Evolutionary conservation across 2,888 invertebrate species (phyloP).

Genomic region (Pseudococcus viburni): DNA sequence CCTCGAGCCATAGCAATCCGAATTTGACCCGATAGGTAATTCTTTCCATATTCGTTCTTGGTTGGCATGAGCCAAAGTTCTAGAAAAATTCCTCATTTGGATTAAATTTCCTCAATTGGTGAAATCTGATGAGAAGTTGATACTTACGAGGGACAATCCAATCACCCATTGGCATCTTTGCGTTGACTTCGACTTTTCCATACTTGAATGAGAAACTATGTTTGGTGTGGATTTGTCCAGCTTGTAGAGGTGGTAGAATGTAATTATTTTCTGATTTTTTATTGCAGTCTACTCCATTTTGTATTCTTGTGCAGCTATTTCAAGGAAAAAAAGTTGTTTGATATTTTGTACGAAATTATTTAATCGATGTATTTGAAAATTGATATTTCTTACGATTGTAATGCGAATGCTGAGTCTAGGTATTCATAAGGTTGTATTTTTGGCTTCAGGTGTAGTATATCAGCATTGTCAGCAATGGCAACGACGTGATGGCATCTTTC

Average conservation of each 20-base stretch:
- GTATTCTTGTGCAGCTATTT: slow-evolving; percentile 64
- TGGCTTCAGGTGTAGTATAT: slow-evolving; percentile 66
- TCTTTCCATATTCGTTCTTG: slow-evolving; percentile 69
- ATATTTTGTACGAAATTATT: not conserved
- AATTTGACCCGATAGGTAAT: slow-evolving; percentile 73
- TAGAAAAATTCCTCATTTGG: slow-evolving; percentile 68
- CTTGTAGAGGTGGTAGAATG: slow-evolving; percentile 80
- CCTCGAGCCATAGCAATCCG: slow-evolving; percentile 73
- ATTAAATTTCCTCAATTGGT: not conserved
- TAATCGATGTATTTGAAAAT: not conserved
- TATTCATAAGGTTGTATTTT: slow-evolving; percentile 61
- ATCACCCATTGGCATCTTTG: slow-evolving; percentile 82
- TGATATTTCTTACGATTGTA: not conserved
- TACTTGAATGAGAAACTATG: slow-evolving; percentile 79
- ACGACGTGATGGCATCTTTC: slow-evolving; percentile 61
- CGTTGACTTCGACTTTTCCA: slow-evolving; percentile 79
- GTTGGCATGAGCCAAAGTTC: slow-evolving; percentile 72
- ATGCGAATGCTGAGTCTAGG: not conserved
- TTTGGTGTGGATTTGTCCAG: slow-evolving; percentile 77
- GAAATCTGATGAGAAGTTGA: not conserved
- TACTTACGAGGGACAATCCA: slow-evolving; percentile 83
- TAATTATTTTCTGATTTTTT: slow-evolving; percentile 70
- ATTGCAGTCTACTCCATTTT: slow-evolving; percentile 60
- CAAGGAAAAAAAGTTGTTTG: not conserved
- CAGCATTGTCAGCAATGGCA: slow-evolving; percentile 57